A percentile compares a stretch with the other conserved stretches of the same genome.
These are phyloP conservation scores for Celastrina argiolus DNA, from an alignment of 2,888 invertebrate genomes.

Conservation along the genomic window DNA sequence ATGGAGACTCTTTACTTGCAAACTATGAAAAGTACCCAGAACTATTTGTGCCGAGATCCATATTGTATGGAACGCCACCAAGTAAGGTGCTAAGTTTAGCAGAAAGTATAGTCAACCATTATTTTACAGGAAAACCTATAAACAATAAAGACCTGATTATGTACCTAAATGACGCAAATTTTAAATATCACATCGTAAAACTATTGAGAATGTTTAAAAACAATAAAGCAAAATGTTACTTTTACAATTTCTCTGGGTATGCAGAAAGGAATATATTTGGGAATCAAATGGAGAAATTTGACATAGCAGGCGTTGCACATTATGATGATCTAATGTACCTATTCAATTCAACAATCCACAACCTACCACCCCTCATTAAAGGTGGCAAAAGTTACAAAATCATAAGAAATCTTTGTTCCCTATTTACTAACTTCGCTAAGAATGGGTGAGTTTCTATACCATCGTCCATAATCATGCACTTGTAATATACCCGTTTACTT, in stretches of 20 bases:
- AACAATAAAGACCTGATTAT: conserved; percentile 38
- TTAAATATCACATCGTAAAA: conserved; percentile 39
- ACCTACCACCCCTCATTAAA: conserved; percentile 41
- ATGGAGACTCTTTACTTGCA: conserved; percentile 31
- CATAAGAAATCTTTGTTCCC: conserved; percentile 43
- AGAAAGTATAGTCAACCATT: conserved; percentile 43
- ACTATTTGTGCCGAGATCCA: conserved; percentile 43
- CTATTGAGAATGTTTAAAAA: conserved; percentile 35
- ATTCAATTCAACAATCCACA: conserved; percentile 43
- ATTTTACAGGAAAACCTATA: conserved; percentile 41
- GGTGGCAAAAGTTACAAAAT: conserved; percentile 43
- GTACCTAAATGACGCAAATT: conserved; percentile 37
- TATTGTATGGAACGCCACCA: conserved; percentile 32
- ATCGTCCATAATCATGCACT: too few relatives aligned
- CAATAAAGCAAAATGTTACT: conserved; percentile 36
- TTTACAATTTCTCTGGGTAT: conserved; percentile 46
- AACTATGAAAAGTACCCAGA: conserved; percentile 42
- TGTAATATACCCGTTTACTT: too few relatives aligned
- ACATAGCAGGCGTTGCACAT: conserved; percentile 46
- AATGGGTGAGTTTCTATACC: conserved; percentile 52
- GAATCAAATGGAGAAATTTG: conserved; percentile 40
- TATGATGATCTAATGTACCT: conserved; percentile 56
- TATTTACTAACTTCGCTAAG: conserved; percentile 58
- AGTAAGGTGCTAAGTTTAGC: conserved; percentile 36
- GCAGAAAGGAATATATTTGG: conserved; percentile 49